Conservation (phyloP, 2,888 invertebrate genomes). For the Listrodromus nycthemerus region DNA sequence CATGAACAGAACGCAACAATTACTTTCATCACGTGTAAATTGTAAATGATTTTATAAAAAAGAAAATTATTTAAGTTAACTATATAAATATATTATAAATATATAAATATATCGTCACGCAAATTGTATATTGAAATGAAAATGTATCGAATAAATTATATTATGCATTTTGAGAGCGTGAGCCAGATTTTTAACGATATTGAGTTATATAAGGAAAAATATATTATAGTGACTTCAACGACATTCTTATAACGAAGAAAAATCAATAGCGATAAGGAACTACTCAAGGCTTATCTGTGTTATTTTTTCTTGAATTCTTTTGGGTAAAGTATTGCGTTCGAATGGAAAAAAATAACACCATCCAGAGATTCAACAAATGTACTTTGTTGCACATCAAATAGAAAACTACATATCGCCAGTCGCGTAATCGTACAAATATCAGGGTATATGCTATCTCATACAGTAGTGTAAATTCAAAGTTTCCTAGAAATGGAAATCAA, state of each 20-base stretch:
- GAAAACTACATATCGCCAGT: slow-evolving; percentile 40
- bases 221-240: neutral
- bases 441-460: slow-evolving; percentile 8
- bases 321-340: neutral
- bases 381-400: slow-evolving; percentile 32
- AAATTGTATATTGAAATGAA: slow-evolving; percentile 29
- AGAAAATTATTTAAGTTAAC: slow-evolving; percentile 46
- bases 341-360: slow-evolving; percentile 11
- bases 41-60: slow-evolving; percentile 57
- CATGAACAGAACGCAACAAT: slow-evolving; percentile 38
- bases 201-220: neutral
- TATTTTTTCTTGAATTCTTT: neutral
- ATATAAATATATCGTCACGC: slow-evolving; percentile 44
- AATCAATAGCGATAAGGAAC: neutral
- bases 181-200: neutral
- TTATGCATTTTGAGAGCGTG: slow-evolving; percentile 53
- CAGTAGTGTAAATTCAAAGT: slow-evolving; percentile 18
- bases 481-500: neutral
- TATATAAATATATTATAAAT: slow-evolving; percentile 48
- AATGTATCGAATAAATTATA: slow-evolving; percentile 62
- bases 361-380: slow-evolving; percentile 40
- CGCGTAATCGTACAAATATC: slow-evolving; percentile 17
- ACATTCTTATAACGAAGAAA: neutral
- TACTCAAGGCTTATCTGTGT: neutral
- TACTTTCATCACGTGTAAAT: slow-evolving; percentile 57